A percentile compares a stretch with the other conserved stretches of the same genome.
Conservation (phyloP, 2,113 vertebrate species). For the Aegotheles bennettii region DNA sequence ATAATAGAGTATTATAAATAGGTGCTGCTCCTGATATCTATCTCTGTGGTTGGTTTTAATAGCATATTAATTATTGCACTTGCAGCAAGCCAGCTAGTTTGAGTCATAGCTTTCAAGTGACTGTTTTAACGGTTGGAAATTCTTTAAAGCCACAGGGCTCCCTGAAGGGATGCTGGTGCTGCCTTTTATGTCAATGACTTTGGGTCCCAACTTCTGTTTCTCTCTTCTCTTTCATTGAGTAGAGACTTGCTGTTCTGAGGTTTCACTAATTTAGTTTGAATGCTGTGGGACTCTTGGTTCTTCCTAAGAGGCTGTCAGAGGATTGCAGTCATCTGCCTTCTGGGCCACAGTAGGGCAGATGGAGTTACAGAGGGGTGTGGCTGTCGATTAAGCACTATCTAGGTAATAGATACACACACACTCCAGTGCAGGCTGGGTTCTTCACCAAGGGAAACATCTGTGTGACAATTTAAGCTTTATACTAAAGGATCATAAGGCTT, state of each 20-base stretch:
- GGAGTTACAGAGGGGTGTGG: not conserved
- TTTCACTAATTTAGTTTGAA: not conserved
- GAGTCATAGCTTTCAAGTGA: not conserved
- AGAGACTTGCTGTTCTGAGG: not conserved
- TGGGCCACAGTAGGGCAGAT: not conserved
- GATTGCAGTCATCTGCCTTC: not conserved
- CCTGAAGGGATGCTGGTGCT: not conserved
- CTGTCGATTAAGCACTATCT: not conserved
- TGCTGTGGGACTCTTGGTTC: accelerated
- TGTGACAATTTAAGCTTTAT: not conserved
- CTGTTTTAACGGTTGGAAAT: not conserved
- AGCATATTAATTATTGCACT: not conserved
- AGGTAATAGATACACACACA: accelerated
- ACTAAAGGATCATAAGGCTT: not conserved
- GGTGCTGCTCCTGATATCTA: not conserved
- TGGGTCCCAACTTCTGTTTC: not conserved
- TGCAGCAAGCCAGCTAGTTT: not conserved
- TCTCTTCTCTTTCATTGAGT: not conserved
- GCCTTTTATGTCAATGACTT: not conserved
- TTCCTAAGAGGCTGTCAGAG: not conserved
- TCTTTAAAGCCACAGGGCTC: not conserved
- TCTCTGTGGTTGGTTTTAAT: not conserved
- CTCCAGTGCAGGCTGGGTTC: not conserved
- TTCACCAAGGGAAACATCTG: not conserved
- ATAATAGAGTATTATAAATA: not conserved